These are phyloP conservation scores for Phymanthus crucifer DNA, from an alignment of 92 coral and sea anemone genomes.

Conservation along the genomic window DNA sequence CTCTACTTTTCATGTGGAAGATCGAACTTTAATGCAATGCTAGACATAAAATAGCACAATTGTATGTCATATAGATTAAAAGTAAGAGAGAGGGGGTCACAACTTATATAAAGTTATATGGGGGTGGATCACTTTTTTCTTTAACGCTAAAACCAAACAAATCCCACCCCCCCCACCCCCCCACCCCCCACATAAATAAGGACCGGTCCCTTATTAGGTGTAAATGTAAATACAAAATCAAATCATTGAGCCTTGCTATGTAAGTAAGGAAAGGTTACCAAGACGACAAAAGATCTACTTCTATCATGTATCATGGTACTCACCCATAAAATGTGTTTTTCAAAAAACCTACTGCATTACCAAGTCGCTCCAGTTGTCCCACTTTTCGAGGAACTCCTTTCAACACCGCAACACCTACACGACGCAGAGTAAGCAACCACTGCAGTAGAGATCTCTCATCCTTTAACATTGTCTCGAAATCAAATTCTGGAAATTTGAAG, in stretches of 20 bases:
- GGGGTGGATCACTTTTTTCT: no score
- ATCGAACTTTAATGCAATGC: no score
- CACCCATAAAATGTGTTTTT: constrained; percentile 74
- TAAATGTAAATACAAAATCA: no score
- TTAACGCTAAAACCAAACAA: no score
- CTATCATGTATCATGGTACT: background rate
- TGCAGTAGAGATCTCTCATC: constrained; percentile 58
- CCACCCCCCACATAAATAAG: no score
- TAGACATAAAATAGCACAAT: no score
- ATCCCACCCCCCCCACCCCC: no score
- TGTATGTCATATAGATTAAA: no score
- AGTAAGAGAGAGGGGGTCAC: no score
- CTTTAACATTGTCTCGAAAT: constrained; percentile 53
- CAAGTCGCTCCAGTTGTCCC: constrained; percentile 76
- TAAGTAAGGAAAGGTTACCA: background rate
- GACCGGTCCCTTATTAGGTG: no score
- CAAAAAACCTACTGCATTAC: constrained; percentile 64
- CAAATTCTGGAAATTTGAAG: constrained; percentile 57
- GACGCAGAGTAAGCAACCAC: constrained; percentile 63
- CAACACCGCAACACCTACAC: constrained; percentile 66
- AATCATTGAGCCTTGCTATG: background rate
- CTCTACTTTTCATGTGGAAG: no score
- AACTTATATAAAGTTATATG: no score
- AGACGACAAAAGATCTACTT: background rate
- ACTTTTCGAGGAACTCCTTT: constrained; percentile 61